Evolutionary conservation across 2,113 vertebrate genomes (phyloP), one percentile per base, ranked within the genome.

Genomic region (Stigmatopora nigra): DNA sequence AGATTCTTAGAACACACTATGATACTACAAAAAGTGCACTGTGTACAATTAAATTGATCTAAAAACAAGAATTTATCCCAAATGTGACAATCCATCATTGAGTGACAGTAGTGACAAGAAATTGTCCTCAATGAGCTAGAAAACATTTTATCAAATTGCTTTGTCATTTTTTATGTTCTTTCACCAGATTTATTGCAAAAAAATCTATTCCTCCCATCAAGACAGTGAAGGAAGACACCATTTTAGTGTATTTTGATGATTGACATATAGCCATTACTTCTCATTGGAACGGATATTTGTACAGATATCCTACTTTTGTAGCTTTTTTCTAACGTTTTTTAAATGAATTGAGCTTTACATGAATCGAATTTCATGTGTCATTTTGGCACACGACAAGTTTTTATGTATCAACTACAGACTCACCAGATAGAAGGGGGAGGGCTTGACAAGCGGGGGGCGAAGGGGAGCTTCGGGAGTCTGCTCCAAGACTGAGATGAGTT

Each of bases 401-500:
- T 31, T 31, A 31, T 31, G 1, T 2, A 31, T 31, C 25, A 31
- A 31, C 25, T 31, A 7, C 9, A 41, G 38, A 16, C 22, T 56
- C 22, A 7, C 25, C 22, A 1, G 53, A 56, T 56, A 2, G 8
- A 56, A 56, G 53, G 6, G 31, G 13, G 45, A 13, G 4, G 52
- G 9, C 17, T 55, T 15, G 64, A 69, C 70, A 76, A 76, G 51
- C 71, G 60, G 0, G 64, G 48, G 65, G 61, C 64, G 63, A 79
- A 82, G 1, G 63, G 55, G 51, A 77, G 77, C 65, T 77, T 70
- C 12, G 58, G 68, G 53, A 12, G 46, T 16, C 8, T 22, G 16
- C 61, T 25, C 48, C 15, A 68, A 78, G 73, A 70, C 75, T 58
- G 64, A 75, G 68, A 87, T 88, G 73, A 78, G 82, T 83, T 76